Evolutionary conservation across 2,113 vertebrate species (phyloP).

Genomic region (Pandion haliaetus): DNA sequence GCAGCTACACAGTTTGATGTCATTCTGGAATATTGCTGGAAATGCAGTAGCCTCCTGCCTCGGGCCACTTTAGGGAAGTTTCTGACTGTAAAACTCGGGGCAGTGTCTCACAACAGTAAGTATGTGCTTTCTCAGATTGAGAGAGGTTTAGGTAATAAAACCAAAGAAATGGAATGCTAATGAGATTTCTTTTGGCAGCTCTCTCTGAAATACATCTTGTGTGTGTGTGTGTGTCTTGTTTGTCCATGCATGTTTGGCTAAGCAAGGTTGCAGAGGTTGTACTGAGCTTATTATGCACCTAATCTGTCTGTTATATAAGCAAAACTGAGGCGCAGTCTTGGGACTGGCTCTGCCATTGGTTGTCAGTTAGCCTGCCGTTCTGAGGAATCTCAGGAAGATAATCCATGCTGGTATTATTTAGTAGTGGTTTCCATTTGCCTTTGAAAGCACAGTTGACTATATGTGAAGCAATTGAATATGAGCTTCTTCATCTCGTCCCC

Average conservation of each 20-base stretch:
- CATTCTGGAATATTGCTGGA: not conserved
- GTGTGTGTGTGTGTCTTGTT: not conserved
- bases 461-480: not conserved
- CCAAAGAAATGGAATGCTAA: not conserved
- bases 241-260: not conserved
- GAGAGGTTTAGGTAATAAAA: not conserved
- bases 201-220: rapidly evolving
- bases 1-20: not conserved
- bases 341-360: not conserved
- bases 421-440: not conserved
- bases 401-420: not conserved
- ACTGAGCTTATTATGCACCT: not conserved
- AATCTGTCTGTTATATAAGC: not conserved
- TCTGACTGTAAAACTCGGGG: not conserved
- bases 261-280: not conserved
- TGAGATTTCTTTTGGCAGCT: not conserved
- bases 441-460: not conserved
- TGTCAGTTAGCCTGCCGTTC: not conserved
- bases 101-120: not conserved
- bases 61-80: rapidly evolving
- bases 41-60: not conserved
- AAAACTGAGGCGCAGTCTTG: not conserved
- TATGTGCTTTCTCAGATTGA: not conserved
- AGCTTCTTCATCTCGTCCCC: not conserved
- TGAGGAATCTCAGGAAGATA: not conserved